Percentiles rank a stretch among this genome's conserved stretches.
phyloP scores from a whole-genome alignment of 2,113 vertebrate genomes.

The Ciconia maguari region DNA sequence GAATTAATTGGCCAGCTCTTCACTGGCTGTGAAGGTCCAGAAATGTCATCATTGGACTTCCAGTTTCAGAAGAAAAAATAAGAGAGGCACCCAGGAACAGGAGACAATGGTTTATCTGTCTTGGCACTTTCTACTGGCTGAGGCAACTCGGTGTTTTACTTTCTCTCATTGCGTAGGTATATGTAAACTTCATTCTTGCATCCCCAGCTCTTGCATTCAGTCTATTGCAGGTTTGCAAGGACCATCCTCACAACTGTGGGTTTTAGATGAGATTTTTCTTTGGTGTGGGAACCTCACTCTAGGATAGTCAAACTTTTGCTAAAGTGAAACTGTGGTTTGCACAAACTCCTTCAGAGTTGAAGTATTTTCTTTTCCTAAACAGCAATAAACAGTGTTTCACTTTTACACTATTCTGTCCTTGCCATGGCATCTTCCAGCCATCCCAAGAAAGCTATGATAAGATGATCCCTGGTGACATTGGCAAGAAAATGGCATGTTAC shows the following conservation, averaged over 20 bases:
- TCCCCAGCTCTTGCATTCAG: neutral
- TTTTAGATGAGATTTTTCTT: neutral
- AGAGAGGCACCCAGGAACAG: neutral
- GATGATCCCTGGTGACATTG: neutral
- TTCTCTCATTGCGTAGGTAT: accelerated
- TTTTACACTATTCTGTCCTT: neutral
- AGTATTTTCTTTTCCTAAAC: neutral
- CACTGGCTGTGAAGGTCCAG: neutral
- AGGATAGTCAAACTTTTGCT: neutral
- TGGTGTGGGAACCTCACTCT: neutral
- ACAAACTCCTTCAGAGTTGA: neutral
- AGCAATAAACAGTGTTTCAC: neutral
- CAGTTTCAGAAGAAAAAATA: accelerated
- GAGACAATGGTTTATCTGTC: neutral
- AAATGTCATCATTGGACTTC: accelerated
- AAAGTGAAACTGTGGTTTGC: neutral
- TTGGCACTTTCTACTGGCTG: neutral
- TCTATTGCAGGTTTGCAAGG: neutral
- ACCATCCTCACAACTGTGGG: neutral
- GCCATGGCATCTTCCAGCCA: accelerated
- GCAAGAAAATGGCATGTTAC: neutral
- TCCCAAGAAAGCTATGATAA: neutral
- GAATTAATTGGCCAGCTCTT: neutral
- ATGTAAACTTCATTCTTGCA: neutral
- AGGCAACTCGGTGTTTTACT: neutral